Evolutionary conservation across 2,113 vertebrate genomes (phyloP), one percentile per base, ranked within the genome.

Genomic region (Crotophaga sulcirostris): DNA sequence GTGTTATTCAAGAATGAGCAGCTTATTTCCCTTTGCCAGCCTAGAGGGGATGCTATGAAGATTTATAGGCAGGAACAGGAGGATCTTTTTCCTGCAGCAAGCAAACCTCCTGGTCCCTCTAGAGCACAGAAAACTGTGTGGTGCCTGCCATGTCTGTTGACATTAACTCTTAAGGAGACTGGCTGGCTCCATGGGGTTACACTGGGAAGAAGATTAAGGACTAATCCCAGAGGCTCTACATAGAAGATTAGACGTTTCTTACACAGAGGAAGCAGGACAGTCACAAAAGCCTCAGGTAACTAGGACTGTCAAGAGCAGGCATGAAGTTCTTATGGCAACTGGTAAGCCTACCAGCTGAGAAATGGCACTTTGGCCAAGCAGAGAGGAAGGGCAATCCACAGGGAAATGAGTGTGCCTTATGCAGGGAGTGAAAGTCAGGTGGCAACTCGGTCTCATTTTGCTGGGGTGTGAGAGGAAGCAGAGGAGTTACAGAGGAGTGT

Each of bases 141-240:
- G 33, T 81, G 68, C n/a, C 47, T 84, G 68, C 40, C 73, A 70
- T n/a, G 52, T 75, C 47, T 87, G 73, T 42, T 77, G 92, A 77
- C 34, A 38, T 75, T 72, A 84, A 84, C 63, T 90, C 73, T 58
- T 75, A 63, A 31, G 82, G 68, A 92, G 74, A 77, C 74, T 77
- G 68, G 38, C 44, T 76, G 82, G 68, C 68, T 73, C 86, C 63
- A 31, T 4, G 16, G 58, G 28, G 38, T 72, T 80, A 68, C 38
- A 63, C 3, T 12, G 52, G 75, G 51, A 78, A 91, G n/a, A 84
- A 60, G 51, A 77, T 59, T 58, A 89, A 84, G 26, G 31, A 38
- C 73, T 84, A 42, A 76, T 59, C 63, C 36, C 36, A 67, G 40
- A 63, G 33, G 66, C 26, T 74, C 20, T 24, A 11, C 13, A 10